A percentile compares a stretch with the other conserved stretches of the same genome.
Evolutionary conservation across 2,888 invertebrate genomes (phyloP).

Genomic region (Helobdella robusta): DNA sequence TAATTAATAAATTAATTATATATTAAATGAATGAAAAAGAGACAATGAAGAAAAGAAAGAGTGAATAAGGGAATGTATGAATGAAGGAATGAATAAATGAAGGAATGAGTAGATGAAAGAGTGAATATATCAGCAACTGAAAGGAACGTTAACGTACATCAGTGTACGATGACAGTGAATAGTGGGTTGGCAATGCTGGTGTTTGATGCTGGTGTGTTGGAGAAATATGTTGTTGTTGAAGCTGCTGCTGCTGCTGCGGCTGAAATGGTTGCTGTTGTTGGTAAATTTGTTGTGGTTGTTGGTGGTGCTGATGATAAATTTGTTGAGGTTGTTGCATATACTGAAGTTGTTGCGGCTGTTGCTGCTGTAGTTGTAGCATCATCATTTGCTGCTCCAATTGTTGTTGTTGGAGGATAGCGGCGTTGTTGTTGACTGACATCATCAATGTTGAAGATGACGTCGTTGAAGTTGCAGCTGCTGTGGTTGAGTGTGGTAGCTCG

Average conservation of each 20-base stretch:
- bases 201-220: too few species aligned
- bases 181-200: not conserved
- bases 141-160: slow-evolving; percentile 11
- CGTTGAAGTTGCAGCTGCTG: not conserved
- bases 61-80: too few species aligned
- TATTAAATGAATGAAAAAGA: too few species aligned
- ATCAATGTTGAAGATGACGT: too few species aligned
- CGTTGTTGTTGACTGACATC: not conserved
- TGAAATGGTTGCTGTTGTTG: not conserved
- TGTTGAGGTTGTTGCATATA: not conserved
- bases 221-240: not conserved
- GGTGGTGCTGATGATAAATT: not conserved
- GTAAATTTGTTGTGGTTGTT: not conserved
- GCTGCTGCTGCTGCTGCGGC: not conserved
- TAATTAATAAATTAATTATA: too few species aligned
- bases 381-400: not conserved
- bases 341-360: not conserved
- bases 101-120: too few species aligned
- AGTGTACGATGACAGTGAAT: slow-evolving; percentile 1
- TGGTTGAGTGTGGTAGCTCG: not conserved
- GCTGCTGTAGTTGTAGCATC: not conserved
- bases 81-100: too few species aligned
- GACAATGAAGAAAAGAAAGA: too few species aligned
- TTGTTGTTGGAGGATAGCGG: slow-evolving; percentile 1
- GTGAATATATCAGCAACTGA: too few species aligned